Evolutionary conservation across 2,113 vertebrate genomes (phyloP).

Genomic region (Catharus fuscescens): DNA sequence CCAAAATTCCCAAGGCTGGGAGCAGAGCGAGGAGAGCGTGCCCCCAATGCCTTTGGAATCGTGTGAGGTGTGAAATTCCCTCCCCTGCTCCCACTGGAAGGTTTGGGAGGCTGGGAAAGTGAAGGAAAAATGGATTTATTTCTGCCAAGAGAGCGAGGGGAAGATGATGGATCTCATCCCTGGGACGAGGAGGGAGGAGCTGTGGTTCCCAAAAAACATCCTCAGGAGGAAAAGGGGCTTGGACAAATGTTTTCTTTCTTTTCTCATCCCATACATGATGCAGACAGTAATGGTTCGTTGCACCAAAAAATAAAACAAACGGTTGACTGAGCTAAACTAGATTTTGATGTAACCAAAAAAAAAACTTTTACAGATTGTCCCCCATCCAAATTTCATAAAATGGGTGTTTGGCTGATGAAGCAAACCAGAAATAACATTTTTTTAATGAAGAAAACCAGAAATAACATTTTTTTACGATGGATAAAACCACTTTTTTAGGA

Average conservation of each 20-base stretch:
- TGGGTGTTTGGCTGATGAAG: neutral
- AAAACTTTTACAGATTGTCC: neutral
- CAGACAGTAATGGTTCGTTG: neutral
- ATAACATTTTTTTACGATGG: neutral
- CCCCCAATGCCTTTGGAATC: constrained; percentile 16
- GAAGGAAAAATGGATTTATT: neutral
- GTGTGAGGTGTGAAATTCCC: constrained; percentile 55
- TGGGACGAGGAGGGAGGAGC: neutral
- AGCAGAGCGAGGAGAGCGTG: constrained; percentile 25
- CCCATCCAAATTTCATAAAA: neutral
- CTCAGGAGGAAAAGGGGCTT: neutral
- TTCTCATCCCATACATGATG: neutral
- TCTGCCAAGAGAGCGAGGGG: constrained; percentile 1
- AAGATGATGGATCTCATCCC: neutral
- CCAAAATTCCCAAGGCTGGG: constrained; percentile 13
- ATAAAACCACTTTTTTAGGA: neutral
- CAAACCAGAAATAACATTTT: neutral
- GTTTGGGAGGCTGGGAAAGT: constrained; percentile 19
- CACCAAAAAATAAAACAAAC: neutral
- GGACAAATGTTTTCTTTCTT: neutral
- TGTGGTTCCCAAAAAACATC: neutral
- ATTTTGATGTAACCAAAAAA: neutral
- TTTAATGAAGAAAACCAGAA: neutral
- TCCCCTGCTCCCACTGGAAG: neutral
- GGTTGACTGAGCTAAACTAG: neutral